Percentiles rank a stretch among this genome's conserved stretches.
Evolutionary conservation across 2,888 invertebrate genomes (phyloP).

Genomic region (Graphium colonna): DNA sequence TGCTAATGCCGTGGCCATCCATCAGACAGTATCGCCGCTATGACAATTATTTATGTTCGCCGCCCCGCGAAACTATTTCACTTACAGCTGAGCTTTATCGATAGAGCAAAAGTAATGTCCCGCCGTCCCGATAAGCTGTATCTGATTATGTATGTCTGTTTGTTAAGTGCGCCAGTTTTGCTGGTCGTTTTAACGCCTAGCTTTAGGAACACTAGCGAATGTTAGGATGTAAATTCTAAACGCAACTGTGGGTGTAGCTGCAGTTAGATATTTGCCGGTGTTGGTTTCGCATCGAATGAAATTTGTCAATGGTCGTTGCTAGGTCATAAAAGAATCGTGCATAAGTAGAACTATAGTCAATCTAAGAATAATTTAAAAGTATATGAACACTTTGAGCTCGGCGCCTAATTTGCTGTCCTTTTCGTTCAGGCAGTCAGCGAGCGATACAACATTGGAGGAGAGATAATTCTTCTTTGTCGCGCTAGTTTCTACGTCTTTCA

Average conservation of each 20-base stretch:
- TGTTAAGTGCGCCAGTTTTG: slow-evolving; percentile 76
- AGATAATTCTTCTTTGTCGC: no score
- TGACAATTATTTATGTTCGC: slow-evolving; percentile 79
- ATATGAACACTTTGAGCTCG: no score
- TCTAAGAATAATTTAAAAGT: no score
- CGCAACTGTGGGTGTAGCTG: slow-evolving; percentile 77
- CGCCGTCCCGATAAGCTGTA: slow-evolving; percentile 72
- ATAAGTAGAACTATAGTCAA: no score
- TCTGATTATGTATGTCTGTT: slow-evolving; percentile 79
- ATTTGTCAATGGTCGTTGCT: slow-evolving; percentile 50
- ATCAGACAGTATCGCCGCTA: slow-evolving; percentile 73
- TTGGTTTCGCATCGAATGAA: slow-evolving; percentile 63
- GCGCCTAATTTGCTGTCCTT: no score
- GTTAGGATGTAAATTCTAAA: slow-evolving; percentile 73
- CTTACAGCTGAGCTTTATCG: slow-evolving; percentile 79
- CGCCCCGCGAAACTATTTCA: slow-evolving; percentile 73
- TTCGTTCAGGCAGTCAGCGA: no score
- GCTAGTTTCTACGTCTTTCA: no score
- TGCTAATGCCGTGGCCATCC: slow-evolving; percentile 68
- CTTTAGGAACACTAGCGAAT: slow-evolving; percentile 69
- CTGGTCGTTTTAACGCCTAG: slow-evolving; percentile 77
- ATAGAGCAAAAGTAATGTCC: slow-evolving; percentile 76
- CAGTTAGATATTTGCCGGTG: slow-evolving; percentile 58
- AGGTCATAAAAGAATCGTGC: no score
- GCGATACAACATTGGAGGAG: no score